Base-by-base conservation (phyloP, 1,140 invertebrate genomes). In the Latrodectus geometricus region DNA sequence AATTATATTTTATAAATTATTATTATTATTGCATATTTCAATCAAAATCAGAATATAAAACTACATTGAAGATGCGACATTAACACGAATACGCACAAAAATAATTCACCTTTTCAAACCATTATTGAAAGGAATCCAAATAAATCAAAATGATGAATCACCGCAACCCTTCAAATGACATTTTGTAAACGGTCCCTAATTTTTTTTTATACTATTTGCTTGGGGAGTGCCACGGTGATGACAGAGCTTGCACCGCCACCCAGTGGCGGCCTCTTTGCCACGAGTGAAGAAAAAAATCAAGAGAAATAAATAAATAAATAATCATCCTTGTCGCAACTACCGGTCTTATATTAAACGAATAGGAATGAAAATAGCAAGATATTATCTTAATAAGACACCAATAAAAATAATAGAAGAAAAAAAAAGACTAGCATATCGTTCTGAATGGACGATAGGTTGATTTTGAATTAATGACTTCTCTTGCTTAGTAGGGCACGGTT, bases 211-310 rank as follows among this genome's bases (percentile, higher is more conserved):
- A 73, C 48, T 23, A 23, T 73, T 21, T 73, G 70, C 70, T 48
- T 15, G 35, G 70, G 70, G 70, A 48, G 70, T 73, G 70, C 70
- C 70, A 49, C n/a, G n/a, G 70, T 73, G 70, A 73, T 73, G 70
- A 73, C 70, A 73, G 70, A 23, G 70, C 70, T 50, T 73, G 48
- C 70, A 49, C 70, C 70, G 70, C 70, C 70, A 73, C 70, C 70
- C 70, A 49, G 70, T 9, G 70, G 70, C 70, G 70, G 70, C 70
- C 21, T 73, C 70, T 49, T 73, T 73, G 21, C 23, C 23, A 12
- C n/a, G n/a, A 73, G 48, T 20, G 9, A 69, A n/a, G 68, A 69
- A 69, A 69, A 69, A 69, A 69, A 69, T 69, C n/a, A 7, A 65
- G n/a, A 65, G 12, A 65, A 65, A 65, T 14, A 65, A 73, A 73